A percentile compares a stretch with the other conserved stretches of the same genome.
These are phyloP conservation scores for Galendromus occidentalis DNA, from an alignment of 1,140 invertebrate genomes.

Conservation along the genomic window DNA sequence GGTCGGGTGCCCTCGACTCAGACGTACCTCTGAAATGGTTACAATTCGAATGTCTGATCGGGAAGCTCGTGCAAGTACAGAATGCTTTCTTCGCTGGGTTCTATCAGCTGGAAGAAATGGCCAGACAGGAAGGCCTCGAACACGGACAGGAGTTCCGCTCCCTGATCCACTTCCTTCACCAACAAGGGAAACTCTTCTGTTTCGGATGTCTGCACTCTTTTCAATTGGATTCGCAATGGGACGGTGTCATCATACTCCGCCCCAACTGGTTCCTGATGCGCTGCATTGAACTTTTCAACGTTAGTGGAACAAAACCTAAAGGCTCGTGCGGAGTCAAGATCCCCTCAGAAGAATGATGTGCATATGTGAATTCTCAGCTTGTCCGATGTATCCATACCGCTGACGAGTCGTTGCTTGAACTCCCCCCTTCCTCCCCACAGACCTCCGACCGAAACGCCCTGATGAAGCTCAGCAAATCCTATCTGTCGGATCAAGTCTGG, in stretches of 20 bases:
- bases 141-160: conserved; percentile 26
- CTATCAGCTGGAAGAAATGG: conserved; percentile 25
- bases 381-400: not conserved
- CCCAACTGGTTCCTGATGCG: conserved; percentile 21
- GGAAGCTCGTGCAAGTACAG: conserved; percentile 18
- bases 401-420: too few species aligned
- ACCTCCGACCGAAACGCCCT: not conserved
- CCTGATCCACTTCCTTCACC: conserved; percentile 30
- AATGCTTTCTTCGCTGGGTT: not conserved
- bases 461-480: conserved; percentile 10
- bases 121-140: conserved; percentile 25
- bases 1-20: conserved; percentile 29
- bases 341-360: too few species aligned
- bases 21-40: conserved; percentile 30
- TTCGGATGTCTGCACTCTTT: conserved; percentile 11
- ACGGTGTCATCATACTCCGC: conserved; percentile 19
- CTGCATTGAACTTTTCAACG: conserved; percentile 18
- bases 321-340: not conserved
- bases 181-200: conserved; percentile 22
- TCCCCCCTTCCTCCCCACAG: not conserved
- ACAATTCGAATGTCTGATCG: conserved; percentile 28
- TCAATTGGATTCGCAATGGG: conserved; percentile 6
- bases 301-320: not conserved
- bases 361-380: not conserved
- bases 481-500: not conserved